These are phyloP conservation scores for Liolophura sinensis DNA, from an alignment of 1,140 invertebrate genomes.

Conservation along the genomic window DNA sequence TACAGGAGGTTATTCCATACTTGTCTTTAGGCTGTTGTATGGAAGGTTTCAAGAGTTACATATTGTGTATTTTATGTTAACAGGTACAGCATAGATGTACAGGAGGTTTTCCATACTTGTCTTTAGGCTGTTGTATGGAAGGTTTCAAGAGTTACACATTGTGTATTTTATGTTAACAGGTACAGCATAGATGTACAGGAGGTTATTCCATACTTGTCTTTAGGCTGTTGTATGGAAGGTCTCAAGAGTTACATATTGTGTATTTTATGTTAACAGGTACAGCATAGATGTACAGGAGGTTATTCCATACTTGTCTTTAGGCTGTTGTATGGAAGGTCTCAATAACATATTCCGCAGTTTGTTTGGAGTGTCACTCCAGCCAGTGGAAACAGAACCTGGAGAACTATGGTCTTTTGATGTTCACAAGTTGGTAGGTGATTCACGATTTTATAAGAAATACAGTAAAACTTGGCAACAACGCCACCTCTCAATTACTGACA, in stretches of 20 bases:
- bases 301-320: constrained; percentile 83
- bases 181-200: constrained; percentile 67
- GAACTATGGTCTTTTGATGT: constrained; percentile 87
- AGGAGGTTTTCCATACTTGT: too few relatives aligned
- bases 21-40: too few relatives aligned
- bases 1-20: too few relatives aligned
- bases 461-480: too few relatives aligned
- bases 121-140: constrained; percentile 84
- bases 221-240: too few relatives aligned
- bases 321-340: constrained; percentile 94
- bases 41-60: too few relatives aligned
- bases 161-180: constrained; percentile 72
- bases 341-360: constrained; percentile 81
- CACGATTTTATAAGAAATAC: not conserved
- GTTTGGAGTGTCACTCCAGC: constrained; percentile 72
- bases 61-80: not conserved
- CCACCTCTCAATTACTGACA: too few relatives aligned
- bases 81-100: too few relatives aligned
- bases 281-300: constrained; percentile 17
- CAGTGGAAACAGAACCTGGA: constrained; percentile 71
- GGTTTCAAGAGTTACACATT: constrained; percentile 82
- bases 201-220: too few relatives aligned
- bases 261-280: too few relatives aligned
- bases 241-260: too few relatives aligned
- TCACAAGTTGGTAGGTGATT: constrained; percentile 72